Evolutionary conservation across 2,888 invertebrate genomes (phyloP).

Genomic region (Hyles lineata): DNA sequence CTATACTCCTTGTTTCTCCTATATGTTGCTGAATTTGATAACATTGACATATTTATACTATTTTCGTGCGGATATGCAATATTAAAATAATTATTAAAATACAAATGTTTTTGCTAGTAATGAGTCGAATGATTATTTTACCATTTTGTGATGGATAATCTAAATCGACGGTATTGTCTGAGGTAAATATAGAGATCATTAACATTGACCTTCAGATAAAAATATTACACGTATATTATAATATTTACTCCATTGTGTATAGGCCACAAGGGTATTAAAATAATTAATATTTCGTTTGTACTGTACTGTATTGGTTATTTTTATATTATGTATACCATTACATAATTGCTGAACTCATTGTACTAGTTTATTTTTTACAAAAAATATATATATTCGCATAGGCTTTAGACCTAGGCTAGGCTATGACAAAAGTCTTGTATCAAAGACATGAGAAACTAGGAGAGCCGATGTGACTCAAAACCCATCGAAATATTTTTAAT

Average conservation of each 20-base stretch:
- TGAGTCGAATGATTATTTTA: not conserved
- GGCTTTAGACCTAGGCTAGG: too few species aligned
- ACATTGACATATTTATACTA: not conserved
- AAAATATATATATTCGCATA: too few species aligned
- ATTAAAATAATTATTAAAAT: not conserved
- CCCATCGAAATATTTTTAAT: too few species aligned
- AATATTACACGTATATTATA: not conserved
- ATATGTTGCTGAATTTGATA: not conserved
- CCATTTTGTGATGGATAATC: conserved; percentile 9
- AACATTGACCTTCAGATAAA: not conserved
- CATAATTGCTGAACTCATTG: too few species aligned
- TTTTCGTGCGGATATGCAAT: not conserved
- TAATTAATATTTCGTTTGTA: too few species aligned
- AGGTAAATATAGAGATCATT: not conserved
- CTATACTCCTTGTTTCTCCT: not conserved
- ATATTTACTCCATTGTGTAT: not conserved
- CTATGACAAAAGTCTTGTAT: too few species aligned
- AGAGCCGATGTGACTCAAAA: too few species aligned
- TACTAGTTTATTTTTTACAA: too few species aligned
- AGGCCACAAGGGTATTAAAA: too few species aligned
- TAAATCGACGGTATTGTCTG: conserved; percentile 12
- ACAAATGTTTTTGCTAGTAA: not conserved
- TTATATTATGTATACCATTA: too few species aligned
- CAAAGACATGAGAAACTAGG: too few species aligned
- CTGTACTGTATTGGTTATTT: too few species aligned